Percentiles rank a stretch among this genome's conserved stretches.
phyloP scores from a whole-genome alignment of 2,797 vertebrate genomes.

The Pantherophis alleghaniensis region DNA sequence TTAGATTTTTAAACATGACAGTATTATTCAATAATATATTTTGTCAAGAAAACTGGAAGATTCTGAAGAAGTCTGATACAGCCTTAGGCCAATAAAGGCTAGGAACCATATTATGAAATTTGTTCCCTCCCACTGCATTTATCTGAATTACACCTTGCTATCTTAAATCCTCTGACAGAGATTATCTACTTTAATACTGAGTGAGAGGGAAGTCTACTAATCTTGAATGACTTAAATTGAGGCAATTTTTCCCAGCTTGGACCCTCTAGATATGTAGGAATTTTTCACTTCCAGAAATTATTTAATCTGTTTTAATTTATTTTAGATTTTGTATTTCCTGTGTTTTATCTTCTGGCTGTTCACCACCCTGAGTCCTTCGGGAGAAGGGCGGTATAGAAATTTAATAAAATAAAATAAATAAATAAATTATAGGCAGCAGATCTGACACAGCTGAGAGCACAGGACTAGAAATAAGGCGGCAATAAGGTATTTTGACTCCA shows the following conservation, averaged over 20 bases:
- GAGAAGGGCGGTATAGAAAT: too few species aligned
- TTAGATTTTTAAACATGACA: background rate
- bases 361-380: too few species aligned
- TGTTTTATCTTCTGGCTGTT: too few species aligned
- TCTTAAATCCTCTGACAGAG: background rate
- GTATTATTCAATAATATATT: background rate
- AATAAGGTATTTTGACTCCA: background rate
- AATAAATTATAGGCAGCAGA: background rate
- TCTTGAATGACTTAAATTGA: background rate
- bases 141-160: background rate
- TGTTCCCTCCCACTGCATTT: background rate
- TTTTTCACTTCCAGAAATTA: background rate
- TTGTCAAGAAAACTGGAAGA: background rate
- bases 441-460: background rate
- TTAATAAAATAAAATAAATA: background rate
- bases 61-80: too few species aligned
- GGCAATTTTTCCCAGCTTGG: background rate
- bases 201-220: background rate
- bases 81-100: background rate
- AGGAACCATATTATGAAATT: background rate
- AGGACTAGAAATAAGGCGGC: background rate
- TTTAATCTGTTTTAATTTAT: too few species aligned
- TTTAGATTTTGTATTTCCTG: too few species aligned
- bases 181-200: background rate
- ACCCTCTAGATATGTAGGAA: background rate